Percentiles rank a stretch among this genome's conserved stretches.
phyloP scores from a whole-genome alignment of 2,113 vertebrate species.

The Paramormyrops kingsleyae region DNA sequence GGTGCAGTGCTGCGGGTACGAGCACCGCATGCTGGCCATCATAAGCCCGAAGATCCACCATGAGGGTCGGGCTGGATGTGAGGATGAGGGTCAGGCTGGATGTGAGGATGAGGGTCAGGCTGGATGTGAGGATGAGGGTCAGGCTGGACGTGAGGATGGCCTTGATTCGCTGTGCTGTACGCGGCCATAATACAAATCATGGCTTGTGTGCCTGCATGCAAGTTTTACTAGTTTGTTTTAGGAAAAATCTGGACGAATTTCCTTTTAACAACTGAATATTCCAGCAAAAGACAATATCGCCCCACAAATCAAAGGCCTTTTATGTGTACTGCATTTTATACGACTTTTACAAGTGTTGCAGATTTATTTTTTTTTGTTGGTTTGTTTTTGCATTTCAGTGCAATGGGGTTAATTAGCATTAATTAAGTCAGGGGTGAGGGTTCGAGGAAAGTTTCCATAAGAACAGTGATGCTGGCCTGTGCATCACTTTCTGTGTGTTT shows the following conservation, averaged over 20 bases:
- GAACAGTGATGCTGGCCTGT: background rate
- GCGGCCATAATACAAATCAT: background rate
- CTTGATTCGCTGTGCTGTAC: background rate
- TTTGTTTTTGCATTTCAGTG: background rate
- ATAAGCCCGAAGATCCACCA: background rate
- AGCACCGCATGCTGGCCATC: background rate
- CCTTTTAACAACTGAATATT: background rate
- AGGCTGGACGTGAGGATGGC: background rate
- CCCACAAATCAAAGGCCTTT: background rate
- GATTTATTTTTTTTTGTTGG: background rate
- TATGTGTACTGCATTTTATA: background rate
- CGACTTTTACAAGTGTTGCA: background rate
- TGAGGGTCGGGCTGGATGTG: background rate
- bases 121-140: background rate
- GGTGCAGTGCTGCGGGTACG: background rate
- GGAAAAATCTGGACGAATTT: background rate
- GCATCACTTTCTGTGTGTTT: background rate
- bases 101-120: background rate
- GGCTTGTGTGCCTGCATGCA: background rate
- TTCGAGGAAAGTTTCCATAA: background rate
- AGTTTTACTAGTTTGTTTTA: background rate
- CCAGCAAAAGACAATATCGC: background rate
- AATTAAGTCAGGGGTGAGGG: background rate
- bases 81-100: background rate
- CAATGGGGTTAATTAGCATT: background rate